Percentiles rank a stretch among this genome's conserved stretches.
phyloP scores from a whole-genome alignment of 2,888 invertebrate genomes.

The Sclerodermus sp. region DNA sequence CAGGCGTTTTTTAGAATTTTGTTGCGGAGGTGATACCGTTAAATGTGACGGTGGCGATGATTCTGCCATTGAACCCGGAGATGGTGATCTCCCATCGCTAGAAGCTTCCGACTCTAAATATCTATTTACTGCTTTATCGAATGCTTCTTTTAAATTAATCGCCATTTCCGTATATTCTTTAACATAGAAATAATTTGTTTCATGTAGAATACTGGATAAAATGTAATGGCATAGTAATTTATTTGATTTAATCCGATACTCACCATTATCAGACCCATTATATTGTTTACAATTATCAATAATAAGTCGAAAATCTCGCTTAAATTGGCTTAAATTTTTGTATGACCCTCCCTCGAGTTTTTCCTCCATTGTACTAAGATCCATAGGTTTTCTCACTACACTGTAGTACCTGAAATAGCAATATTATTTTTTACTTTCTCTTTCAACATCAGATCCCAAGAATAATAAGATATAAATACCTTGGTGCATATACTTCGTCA shows the following conservation, averaged over 20 bases:
- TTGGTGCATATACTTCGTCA: constrained; percentile 89
- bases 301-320: constrained; percentile 86
- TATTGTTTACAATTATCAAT: constrained; percentile 91
- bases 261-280: constrained; percentile 92
- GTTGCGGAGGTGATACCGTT: constrained; percentile 32
- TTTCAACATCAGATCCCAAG: too few relatives aligned
- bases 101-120: constrained; percentile 80
- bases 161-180: constrained; percentile 88
- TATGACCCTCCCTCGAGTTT: constrained; percentile 82
- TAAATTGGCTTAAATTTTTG: constrained; percentile 76
- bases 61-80: constrained; percentile 25
- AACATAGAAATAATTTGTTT: constrained; percentile 30
- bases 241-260: constrained; percentile 30
- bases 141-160: constrained; percentile 77
- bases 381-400: constrained; percentile 77
- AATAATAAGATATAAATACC: constrained; percentile 54
- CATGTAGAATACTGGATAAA: constrained; percentile 7
- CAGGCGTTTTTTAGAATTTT: constrained; percentile 56
- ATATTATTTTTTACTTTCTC: not conserved
- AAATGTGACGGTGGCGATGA: constrained; percentile 3
- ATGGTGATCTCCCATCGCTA: constrained; percentile 65
- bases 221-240: not conserved
- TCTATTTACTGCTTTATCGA: constrained; percentile 79
- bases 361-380: constrained; percentile 84
- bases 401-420: constrained; percentile 60